Evolutionary conservation across 1,140 invertebrate species (phyloP), one percentile per base, ranked within the genome.

Genomic region (Pogonomyrmex californicus): DNA sequence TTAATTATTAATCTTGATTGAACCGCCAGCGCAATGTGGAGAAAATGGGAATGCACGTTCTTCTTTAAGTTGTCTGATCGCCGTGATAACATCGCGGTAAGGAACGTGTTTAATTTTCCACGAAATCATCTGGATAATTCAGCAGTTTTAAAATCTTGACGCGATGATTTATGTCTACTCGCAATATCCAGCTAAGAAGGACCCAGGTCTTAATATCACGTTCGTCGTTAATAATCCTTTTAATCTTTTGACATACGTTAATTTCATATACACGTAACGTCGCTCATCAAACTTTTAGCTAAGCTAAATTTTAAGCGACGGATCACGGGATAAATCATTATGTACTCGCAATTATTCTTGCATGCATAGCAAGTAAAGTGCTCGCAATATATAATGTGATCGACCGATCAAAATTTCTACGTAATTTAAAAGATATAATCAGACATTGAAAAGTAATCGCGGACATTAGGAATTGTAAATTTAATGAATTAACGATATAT

Each of bases 111-210:
- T 66, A 79, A 79, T 79, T 83, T 60, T 62, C 54, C n/a, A 60
- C 33, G 68, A 23, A 75, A 83, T 60, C 14, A 73, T 36, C 33
- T 49, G n/a, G 33, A 62, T 83, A 83, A 83, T 82, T 82, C 62
- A 82, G n/a, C 79, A 70, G 58, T 60, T 83, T 73, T 38, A 12
- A 47, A 56, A 63, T 71, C 73, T 51, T 47, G 90, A 73, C 12
- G 12, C 4, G n/a, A 60, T 49, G 33, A 49, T 60, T 83, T 75
- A 75, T 71, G 56, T 60, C 30, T 30, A 38, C 33, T 73, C 44
- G 9, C 30, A 60, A 79, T 58, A 33, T 49, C 14, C 1, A 9
- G 3, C 23, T 9, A 38, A 73, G 14, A 49, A 33, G 49, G 12
- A 33, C 56, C 56, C 6, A 60, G 9, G 4, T 62, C 68, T 82